Evolutionary conservation across 2,113 vertebrate genomes (phyloP), one percentile per base, ranked within the genome.

Genomic region (Tupaia tana): DNA sequence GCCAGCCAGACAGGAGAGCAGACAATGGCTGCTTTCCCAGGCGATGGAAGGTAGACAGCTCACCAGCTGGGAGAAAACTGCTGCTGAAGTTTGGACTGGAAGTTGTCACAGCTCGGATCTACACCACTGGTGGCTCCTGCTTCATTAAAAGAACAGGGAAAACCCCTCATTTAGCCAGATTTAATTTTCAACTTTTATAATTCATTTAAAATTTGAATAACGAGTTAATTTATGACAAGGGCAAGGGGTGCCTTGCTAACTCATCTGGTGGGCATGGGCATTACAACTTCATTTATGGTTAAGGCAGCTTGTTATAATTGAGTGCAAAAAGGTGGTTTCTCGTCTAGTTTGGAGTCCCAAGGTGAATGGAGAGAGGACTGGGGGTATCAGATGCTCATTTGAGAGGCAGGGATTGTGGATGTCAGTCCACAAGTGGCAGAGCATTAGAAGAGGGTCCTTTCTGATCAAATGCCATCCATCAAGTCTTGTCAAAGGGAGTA

Each of bases 131-230:
- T 2, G 56, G 61, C 29, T 86, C 58, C 31, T 25, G 15, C 89
- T 79, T 96, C 89, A 87, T 95, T 96, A 83, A 79, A 69, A 87
- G 66, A 93, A 14, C 29, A 93, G 73, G 64, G 56, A n/a, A 83
- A 79, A 75, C 61, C 89, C 64, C 59, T 93, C 59, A 86, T 97
- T 96, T 96, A 90, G 77, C 80, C 91, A 96, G 95, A 98, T 97
- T 97, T 87, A 96, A 97, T 97, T 93, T 95, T 90, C 97, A 94
- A 94, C 95, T 98, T 97, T 95, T 97, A 89, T 93, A 96, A 96
- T 97, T 97, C 94, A 86, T 96, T 95, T 90, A 96, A 97, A 96
- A 97, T 96, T 96, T 94, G 96, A 97, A 97, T 95, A 95, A 97
- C 69, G 93, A 93, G 84, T 97, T 97, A 93, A 97, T 97, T 97